Base-by-base conservation (phyloP, 2,888 invertebrate species). In the Glomeris marginata region DNA sequence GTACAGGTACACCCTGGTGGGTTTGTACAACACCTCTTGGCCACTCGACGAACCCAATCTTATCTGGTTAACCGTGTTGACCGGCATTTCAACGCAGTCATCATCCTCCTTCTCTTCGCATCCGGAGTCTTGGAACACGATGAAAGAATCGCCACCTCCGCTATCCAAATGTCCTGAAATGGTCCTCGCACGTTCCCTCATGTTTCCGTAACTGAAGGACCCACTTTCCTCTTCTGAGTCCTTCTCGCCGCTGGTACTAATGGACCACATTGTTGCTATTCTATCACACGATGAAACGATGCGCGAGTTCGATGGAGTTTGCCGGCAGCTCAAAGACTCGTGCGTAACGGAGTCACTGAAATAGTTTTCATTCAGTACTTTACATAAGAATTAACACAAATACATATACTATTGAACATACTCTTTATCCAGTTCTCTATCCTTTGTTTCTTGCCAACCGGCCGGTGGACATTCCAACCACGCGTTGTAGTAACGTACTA, bases 381-480 rank as follows among this genome's bases (percentile, higher is more conserved):
- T n/a, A 8, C 28, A 28, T 28, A 5, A 28, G 28, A 28, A 5
- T 28, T 5, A 8, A 28, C 28, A 28, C 28, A n/a, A n/a, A n/a
- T n/a, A n/a, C n/a, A n/a, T n/a, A n/a, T n/a, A n/a, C n/a, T n/a
- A n/a, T n/a, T n/a, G n/a, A 43, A 54, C 55, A 56, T 57, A 72
- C 73, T 53, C 50, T 34, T 68, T 66, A 58, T 73, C 68, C 74
- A 76, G 77, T 4, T 74, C 65, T 21, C 73, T 72, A 67, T 92
- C 92, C 47, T 80, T 76, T 28, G 76, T 73, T 60, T 85, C 81
- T 66, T 88, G 83, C 90, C 92, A 94, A 6, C 78, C 81, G 8
- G 75, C 71, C 2, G 95, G 94, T 8, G 95, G 94, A 52, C 78
- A 77, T 68, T 97, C 95, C 1, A 90, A 74, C 97, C 97, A 98